Percentiles rank a stretch among this genome's conserved stretches.
Evolutionary conservation across 2,113 vertebrate genomes (phyloP).

Genomic region (Coptodon bakossiorum): DNA sequence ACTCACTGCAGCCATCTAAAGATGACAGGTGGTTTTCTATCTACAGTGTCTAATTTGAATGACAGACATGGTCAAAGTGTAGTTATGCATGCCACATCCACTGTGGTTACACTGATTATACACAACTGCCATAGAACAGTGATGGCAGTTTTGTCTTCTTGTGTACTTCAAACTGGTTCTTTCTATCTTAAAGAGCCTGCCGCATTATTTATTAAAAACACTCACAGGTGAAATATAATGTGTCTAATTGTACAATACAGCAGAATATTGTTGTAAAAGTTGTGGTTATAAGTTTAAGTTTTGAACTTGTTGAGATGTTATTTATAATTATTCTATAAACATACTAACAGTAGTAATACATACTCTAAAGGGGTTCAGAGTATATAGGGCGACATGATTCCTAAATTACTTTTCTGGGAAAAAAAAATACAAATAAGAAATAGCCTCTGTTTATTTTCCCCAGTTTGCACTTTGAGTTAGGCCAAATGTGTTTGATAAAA

Average conservation of each 20-base stretch:
- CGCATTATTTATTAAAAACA: not conserved
- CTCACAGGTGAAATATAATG: not conserved
- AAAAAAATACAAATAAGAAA: not conserved
- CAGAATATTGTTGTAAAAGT: fast-evolving
- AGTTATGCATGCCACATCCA: not conserved
- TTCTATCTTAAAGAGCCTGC: not conserved
- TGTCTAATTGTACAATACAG: not conserved
- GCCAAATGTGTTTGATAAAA: not conserved
- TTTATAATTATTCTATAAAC: not conserved
- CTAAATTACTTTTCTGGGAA: not conserved
- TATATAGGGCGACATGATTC: not conserved
- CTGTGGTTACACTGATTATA: not conserved
- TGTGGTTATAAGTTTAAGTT: not conserved
- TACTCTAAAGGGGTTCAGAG: not conserved
- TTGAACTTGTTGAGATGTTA: not conserved
- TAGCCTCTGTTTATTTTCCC: fast-evolving
- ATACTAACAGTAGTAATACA: not conserved
- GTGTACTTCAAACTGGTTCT: not conserved
- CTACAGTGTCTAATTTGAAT: not conserved
- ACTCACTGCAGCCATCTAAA: not conserved
- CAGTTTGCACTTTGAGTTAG: not conserved
- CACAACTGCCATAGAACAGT: not conserved
- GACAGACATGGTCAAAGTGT: not conserved
- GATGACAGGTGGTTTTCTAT: not conserved
- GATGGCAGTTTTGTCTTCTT: not conserved